phyloP scores from a whole-genome alignment of 35 echinoderm and acorn worm genomes.

The Holothuria glaberrima region DNA sequence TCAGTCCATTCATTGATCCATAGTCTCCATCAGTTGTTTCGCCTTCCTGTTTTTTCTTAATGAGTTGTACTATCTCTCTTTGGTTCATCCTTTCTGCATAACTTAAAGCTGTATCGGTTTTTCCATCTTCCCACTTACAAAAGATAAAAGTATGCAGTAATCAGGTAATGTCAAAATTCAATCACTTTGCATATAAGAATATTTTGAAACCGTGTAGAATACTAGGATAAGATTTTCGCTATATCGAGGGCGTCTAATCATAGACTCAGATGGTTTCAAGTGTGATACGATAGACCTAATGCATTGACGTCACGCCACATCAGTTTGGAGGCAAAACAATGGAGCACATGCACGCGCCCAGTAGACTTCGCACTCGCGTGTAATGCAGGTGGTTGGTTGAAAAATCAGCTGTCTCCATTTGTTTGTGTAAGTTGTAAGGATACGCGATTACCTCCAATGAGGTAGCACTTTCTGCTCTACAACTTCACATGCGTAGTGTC shows the following conservation, averaged over 20 bases:
- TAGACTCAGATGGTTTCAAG: too few relatives aligned
- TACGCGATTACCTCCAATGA: too few relatives aligned
- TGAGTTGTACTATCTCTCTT: constrained; percentile 23
- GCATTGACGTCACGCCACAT: background rate
- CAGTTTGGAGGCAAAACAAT: background rate
- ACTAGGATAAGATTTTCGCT: too few relatives aligned
- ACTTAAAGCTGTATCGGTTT: constrained; percentile 14
- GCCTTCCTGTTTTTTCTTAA: background rate
- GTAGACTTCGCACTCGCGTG: too few relatives aligned
- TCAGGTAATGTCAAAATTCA: background rate
- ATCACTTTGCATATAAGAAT: background rate
- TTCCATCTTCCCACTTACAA: constrained; percentile 20
- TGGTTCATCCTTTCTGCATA: constrained; percentile 8
- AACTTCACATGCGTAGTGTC: too few relatives aligned
- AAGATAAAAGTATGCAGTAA: background rate
- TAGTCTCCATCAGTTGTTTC: background rate
- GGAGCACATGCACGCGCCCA: too few relatives aligned
- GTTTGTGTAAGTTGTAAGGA: too few relatives aligned
- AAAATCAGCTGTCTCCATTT: background rate
- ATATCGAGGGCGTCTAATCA: too few relatives aligned
- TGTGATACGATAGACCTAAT: too few relatives aligned
- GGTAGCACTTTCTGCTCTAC: too few relatives aligned
- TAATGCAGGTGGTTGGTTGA: background rate
- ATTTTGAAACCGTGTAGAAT: background rate
- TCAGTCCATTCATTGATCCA: background rate